Conservation (phyloP, 2,113 vertebrate genomes). For the Oreochromis spilurus region DNA sequence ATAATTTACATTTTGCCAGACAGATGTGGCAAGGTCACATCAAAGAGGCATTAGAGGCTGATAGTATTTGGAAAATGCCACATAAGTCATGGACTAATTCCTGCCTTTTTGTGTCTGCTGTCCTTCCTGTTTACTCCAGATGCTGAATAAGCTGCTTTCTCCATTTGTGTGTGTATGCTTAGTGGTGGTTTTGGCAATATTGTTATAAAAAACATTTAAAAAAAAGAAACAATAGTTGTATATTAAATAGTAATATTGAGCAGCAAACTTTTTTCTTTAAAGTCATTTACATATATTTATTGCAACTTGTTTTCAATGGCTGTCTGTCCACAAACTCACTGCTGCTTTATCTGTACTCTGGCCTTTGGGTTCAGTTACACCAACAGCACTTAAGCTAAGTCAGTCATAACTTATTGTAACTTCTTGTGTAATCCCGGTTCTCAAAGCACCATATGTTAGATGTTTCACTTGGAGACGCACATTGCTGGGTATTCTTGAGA, state of each 20-base stretch:
- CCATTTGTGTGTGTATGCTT: neutral
- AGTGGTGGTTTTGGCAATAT: neutral
- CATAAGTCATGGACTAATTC: conserved; percentile 26
- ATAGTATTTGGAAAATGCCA: conserved; percentile 39
- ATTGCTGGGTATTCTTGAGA: neutral
- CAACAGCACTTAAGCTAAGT: neutral
- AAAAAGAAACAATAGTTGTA: neutral
- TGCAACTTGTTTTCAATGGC: neutral
- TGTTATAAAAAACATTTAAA: neutral
- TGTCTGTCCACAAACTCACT: neutral
- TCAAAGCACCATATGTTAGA: neutral
- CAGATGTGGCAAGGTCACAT: neutral
- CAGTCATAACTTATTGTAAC: neutral
- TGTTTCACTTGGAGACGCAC: neutral
- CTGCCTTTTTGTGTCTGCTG: conserved; percentile 43
- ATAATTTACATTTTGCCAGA: neutral
- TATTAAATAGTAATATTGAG: neutral
- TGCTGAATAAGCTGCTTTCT: conserved; percentile 19
- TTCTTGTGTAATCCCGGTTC: neutral
- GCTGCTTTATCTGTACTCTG: neutral
- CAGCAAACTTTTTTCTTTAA: neutral
- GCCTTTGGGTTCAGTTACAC: neutral
- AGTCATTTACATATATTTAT: neutral
- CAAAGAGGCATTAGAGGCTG: conserved; percentile 24
- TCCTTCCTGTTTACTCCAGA: conserved; percentile 1